These are phyloP conservation scores for Damaliscus lunatus DNA, from an alignment of 2,113 vertebrate genomes.

Conservation along the genomic window DNA sequence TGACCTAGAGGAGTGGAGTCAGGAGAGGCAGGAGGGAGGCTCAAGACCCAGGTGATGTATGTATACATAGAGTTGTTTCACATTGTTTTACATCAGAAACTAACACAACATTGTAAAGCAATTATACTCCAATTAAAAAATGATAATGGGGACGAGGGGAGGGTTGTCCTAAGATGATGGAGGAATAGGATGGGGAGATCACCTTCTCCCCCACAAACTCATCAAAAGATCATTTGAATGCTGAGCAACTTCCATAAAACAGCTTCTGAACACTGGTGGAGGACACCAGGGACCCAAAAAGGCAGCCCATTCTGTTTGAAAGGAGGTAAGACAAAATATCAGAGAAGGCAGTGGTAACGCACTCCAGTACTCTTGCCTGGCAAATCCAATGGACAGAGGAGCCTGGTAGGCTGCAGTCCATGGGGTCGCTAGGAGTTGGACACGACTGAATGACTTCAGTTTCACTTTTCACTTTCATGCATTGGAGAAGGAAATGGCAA, in stretches of 20 bases:
- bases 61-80: neutral
- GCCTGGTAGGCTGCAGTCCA: too few species aligned
- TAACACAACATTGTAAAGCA: neutral
- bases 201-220: neutral
- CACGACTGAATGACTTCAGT: too few species aligned
- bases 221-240: neutral
- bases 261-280: neutral
- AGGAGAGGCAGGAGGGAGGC: neutral
- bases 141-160: neutral
- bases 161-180: neutral
- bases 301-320: neutral
- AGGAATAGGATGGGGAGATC: neutral
- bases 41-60: neutral
- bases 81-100: neutral
- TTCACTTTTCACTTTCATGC: too few species aligned
- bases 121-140: neutral
- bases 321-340: neutral
- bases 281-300: neutral
- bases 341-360: too few species aligned
- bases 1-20: neutral
- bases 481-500: too few species aligned
- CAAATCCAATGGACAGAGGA: too few species aligned
- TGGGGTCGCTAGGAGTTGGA: too few species aligned
- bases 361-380: too few species aligned
- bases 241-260: neutral